phyloP scores from a whole-genome alignment of 2,888 invertebrate genomes.

The Gerris lacustris region DNA sequence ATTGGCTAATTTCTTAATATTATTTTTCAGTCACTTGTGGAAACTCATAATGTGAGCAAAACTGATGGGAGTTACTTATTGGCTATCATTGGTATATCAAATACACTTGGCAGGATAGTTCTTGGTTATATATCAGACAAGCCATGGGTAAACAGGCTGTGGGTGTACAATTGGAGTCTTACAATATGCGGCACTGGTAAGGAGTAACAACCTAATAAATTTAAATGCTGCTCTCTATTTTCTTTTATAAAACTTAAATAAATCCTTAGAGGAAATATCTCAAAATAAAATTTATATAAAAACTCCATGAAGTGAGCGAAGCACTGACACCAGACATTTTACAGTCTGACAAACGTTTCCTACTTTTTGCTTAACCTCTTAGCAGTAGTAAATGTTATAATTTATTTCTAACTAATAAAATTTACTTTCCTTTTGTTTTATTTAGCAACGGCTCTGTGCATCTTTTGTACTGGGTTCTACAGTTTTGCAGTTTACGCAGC shows the following conservation, averaged over 20 bases:
- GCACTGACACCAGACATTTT: too few species aligned
- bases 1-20: too few species aligned
- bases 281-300: too few species aligned
- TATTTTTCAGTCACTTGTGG: conserved; percentile 48
- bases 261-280: too few species aligned
- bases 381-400: too few species aligned
- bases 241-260: too few species aligned
- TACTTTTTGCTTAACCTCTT: too few species aligned
- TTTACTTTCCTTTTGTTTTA: conserved; percentile 17
- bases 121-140: conserved; percentile 80
- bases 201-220: conserved; percentile 32
- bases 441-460: conserved; percentile 67
- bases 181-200: conserved; percentile 77
- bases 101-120: conserved; percentile 76
- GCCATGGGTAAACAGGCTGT: conserved; percentile 78
- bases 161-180: conserved; percentile 79
- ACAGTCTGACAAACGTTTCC: too few species aligned
- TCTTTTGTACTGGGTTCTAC: conserved; percentile 58
- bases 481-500: conserved; percentile 64
- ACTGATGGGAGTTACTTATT: conserved; percentile 56
- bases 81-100: conserved; percentile 72
- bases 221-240: too few species aligned
- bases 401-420: too few species aligned
- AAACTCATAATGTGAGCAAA: conserved; percentile 45
- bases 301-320: too few species aligned